Evolutionary conservation across 2,113 vertebrate genomes (phyloP), one percentile per base, ranked within the genome.

Genomic region (Tiliqua scincoides): DNA sequence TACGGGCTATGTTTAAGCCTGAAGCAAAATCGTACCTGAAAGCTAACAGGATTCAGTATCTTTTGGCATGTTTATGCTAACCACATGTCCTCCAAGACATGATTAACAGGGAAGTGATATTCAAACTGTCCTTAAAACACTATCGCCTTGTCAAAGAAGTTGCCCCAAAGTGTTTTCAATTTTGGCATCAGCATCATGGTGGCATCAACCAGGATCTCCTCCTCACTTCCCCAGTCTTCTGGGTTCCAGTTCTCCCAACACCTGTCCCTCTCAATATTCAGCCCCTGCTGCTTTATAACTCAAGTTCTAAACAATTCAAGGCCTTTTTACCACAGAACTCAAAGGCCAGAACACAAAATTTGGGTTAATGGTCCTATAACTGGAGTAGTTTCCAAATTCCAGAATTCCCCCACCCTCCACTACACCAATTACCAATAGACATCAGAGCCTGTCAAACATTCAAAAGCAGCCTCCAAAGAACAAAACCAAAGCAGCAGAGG

Each of bases 391-490:
- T 30, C 6, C 71, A 63, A 65, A 74, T 30, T 80, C 78, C 70
- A 61, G 71, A 1, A 17, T 67, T 59, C 15, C 70, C 83, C 48
- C 11, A 27, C 32, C 20, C 15, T 32, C n/a, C 14, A 30, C 76
- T 68, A 40, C 84, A 78, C 21, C 70, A 4, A 77, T 3, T 6
- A 57, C 78, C 37, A 70, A 57, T 68, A 71, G 37, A 75, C 35
- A 74, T 4, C 23, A 81, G 83, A 82, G 70, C 40, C 62, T 80
- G 54, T 32, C 70, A 68, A 84, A 4, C 15, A 85, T 85, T 76
- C 20, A 32, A 27, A 86, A 87, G 89, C 86, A 25, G 89, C 89
- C 87, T 91, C 92, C 65, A 90, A 85, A 89, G 70, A 84, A 88
- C 82, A 84, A 89, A 88, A 87, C 78, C n/a, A 1, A 88, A 85